Evolutionary conservation across 1,140 invertebrate species (phyloP).

Genomic region (Scaptomyza pallida): DNA sequence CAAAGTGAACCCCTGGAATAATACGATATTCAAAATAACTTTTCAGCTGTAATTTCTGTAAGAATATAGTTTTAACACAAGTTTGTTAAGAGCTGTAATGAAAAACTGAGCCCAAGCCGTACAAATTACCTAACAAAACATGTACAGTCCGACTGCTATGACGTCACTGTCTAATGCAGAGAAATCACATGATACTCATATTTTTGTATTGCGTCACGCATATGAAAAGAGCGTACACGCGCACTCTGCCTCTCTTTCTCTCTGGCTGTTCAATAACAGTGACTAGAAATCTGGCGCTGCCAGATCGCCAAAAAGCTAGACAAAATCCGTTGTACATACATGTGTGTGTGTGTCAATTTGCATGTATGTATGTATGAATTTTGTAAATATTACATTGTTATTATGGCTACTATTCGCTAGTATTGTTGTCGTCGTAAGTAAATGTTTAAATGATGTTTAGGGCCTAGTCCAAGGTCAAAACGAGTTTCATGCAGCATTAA

Average conservation of each 20-base stretch:
- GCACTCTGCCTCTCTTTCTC: neutral
- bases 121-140: too few species aligned
- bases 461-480: constrained; percentile 60
- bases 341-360: constrained; percentile 16
- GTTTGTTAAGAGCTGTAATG: too few species aligned
- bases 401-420: neutral
- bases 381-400: constrained; percentile 19
- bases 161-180: neutral
- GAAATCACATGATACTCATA: neutral
- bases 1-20: neutral
- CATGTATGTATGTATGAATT: neutral
- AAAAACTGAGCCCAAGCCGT: neutral
- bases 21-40: neutral
- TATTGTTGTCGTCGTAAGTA: constrained; percentile 5
- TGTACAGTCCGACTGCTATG: neutral
- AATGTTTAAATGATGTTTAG: constrained; percentile 43
- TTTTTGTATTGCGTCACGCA: neutral
- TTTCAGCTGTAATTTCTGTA: neutral
- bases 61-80: too few species aligned
- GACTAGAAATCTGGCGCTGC: constrained; percentile 11
- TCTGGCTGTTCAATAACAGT: constrained; percentile 3
- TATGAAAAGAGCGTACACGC: constrained; percentile 1
- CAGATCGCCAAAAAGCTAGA: constrained; percentile 4
- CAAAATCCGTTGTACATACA: neutral
- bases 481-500: constrained; percentile 63